These are phyloP conservation scores for Bujurquina vittata DNA, from an alignment of 2,113 vertebrate species.

Conservation along the genomic window DNA sequence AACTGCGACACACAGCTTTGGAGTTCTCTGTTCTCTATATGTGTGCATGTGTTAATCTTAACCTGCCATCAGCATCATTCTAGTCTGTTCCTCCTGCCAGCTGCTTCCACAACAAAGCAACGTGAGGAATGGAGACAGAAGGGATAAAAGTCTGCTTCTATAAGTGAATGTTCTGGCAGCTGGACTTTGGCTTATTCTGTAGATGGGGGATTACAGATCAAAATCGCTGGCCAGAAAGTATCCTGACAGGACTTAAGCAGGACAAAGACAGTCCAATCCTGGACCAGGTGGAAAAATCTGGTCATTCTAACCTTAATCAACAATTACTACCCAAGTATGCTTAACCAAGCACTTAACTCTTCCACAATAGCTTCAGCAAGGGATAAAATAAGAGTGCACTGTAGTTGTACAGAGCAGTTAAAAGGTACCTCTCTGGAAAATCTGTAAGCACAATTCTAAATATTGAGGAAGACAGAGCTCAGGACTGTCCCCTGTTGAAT, in stretches of 20 bases:
- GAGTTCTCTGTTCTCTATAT: conserved; percentile 16
- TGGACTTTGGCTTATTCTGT: conserved; percentile 1
- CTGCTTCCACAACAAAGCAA: conserved; percentile 27
- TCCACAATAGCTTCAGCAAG: neutral
- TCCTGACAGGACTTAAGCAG: neutral
- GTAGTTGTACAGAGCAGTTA: neutral
- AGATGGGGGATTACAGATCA: neutral
- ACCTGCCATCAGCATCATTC: conserved; percentile 49
- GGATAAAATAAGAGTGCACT: conserved; percentile 1
- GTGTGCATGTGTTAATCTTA: conserved; percentile 43
- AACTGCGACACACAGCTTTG: conserved; percentile 35
- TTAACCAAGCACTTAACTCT: neutral
- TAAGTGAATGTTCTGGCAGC: conserved; percentile 19
- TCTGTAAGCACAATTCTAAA: conserved; percentile 31
- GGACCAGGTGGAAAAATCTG: conserved; percentile 13
- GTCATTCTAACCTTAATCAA: conserved; percentile 15
- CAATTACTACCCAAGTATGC: neutral
- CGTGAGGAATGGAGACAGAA: conserved; percentile 15
- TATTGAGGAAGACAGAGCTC: conserved; percentile 10
- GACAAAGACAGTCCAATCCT: neutral
- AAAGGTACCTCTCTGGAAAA: neutral
- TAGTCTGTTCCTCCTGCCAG: conserved; percentile 40
- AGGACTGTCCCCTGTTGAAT: neutral
- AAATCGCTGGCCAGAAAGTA: neutral
- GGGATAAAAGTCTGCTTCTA: neutral